Base-by-base conservation (phyloP, 2,113 vertebrate genomes). In the Recurvirostra avosetta region DNA sequence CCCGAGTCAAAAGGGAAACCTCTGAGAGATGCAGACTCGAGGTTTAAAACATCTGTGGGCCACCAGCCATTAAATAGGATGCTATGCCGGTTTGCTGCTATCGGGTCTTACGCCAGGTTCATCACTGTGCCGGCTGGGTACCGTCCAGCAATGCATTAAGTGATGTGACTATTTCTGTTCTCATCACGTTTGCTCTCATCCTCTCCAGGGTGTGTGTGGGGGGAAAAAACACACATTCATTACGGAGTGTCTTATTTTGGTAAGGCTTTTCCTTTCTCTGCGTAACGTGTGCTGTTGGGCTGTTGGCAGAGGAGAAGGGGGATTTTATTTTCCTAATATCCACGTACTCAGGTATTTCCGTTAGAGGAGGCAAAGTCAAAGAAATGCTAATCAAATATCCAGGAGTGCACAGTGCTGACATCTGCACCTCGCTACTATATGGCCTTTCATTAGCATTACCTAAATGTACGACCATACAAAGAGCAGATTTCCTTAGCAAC, bases 401-500 rank as follows among this genome's bases (percentile, higher is more conserved):
- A 96, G 87, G 89, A 94, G 93, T 67, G 91, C 94, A 95, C 95
- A 94, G 84, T 88, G 95, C 96, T 97, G 96, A 96, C 95, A 95
- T 92, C 91, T 80, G 87, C 91, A 96, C 95, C 97, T 97, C 55
- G 87, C 95, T 88, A 95, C 94, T 95, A 87, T 95, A 95, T 71
- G 94, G 94, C 91, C 95, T 94, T 94, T 97, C 94, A 95, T 97
- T 96, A 97, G 94, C 94, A 94, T 97, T 96, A 96, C 96, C 96
- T 95, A 97, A 97, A 97, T 96, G 96, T 90, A 96, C 81, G 12
- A 88, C 95, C 78, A 50, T 96, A 95, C 95, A 96, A 97, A 93
- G 89, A 97, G 94, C 95, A 96, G 96, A 92, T 97, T 97, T 95
- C 89, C 95, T 97, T 96, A 96, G 96, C 95, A 97, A 97, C 95